Percentiles rank a stretch among this genome's conserved stretches.
These are phyloP conservation scores for Platycercus adscitus DNA, from an alignment of 2,113 vertebrate genomes.

Conservation along the genomic window DNA sequence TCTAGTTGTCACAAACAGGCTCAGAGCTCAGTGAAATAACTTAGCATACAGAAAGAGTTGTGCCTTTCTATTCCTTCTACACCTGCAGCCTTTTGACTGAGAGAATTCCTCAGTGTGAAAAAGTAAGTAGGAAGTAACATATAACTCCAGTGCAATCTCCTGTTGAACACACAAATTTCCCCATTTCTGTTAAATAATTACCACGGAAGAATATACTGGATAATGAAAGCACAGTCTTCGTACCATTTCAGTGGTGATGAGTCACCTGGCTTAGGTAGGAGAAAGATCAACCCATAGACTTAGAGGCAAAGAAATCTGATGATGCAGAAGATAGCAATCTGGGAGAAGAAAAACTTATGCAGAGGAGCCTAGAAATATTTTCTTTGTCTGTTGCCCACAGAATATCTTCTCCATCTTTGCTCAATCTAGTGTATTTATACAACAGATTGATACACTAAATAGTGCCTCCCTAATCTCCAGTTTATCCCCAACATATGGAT, in stretches of 20 bases:
- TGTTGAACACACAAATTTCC: neutral
- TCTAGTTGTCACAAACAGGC: neutral
- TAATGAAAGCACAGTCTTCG: neutral
- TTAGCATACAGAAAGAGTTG: neutral
- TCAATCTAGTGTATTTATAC: neutral
- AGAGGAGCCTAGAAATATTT: neutral
- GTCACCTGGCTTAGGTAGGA: neutral
- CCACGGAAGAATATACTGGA: neutral
- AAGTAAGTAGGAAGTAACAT: neutral
- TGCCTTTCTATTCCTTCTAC: neutral
- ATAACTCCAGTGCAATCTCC: neutral
- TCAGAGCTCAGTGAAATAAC: neutral
- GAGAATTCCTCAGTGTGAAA: neutral
- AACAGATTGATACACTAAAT: constrained; percentile 6
- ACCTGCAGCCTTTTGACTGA: neutral
- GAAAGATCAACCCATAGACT: neutral
- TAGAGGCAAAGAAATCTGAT: neutral
- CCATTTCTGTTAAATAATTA: neutral
- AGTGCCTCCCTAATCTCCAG: neutral
- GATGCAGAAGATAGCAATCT: neutral
- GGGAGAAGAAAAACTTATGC: neutral
- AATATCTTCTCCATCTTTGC: neutral
- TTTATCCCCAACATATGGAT: neutral
- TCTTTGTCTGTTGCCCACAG: neutral
- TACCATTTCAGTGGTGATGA: neutral